These are phyloP conservation scores for Eutrigla gurnardus DNA, from an alignment of 2,797 vertebrate genomes.

Conservation along the genomic window DNA sequence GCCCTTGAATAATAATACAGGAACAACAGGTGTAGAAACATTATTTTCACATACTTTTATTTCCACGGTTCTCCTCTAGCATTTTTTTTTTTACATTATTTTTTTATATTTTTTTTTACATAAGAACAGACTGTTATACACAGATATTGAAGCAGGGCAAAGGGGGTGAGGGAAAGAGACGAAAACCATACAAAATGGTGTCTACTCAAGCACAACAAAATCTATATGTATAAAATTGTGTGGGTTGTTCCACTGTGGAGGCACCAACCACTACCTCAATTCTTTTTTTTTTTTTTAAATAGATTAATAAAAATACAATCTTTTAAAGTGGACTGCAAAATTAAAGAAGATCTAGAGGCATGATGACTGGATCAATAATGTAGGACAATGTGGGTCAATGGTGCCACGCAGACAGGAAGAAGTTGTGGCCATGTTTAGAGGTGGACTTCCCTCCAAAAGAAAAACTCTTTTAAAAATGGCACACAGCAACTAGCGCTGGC, in stretches of 20 bases:
- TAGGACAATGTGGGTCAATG: constrained; percentile 81
- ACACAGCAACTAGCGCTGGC: constrained; percentile 97
- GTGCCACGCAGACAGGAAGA: constrained; percentile 80
- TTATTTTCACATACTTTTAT: constrained; percentile 99
- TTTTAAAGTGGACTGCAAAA: constrained; percentile 94
- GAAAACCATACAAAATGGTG: constrained; percentile 94
- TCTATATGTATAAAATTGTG: constrained; percentile 97
- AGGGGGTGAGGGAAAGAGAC: constrained; percentile 68
- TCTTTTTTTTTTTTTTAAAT: constrained; percentile 91
- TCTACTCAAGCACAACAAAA: constrained; percentile 98
- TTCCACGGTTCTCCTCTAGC: constrained; percentile 99
- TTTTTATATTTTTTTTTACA: constrained; percentile 91
- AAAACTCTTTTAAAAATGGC: constrained; percentile 83
- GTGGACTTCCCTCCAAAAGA: constrained; percentile 71
- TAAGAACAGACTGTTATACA: constrained; percentile 99
- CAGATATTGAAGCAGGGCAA: constrained; percentile 89
- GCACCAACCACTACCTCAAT: constrained; percentile 85
- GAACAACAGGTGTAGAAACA: constrained; percentile 88
- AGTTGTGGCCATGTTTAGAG: constrained; percentile 80
- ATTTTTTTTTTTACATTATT: constrained; percentile 87
- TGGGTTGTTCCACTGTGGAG: constrained; percentile 88
- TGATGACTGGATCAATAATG: constrained; percentile 88
- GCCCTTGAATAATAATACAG: constrained; percentile 35
- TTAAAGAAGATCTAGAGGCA: constrained; percentile 86
- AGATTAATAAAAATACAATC: constrained; percentile 99